phyloP scores from a whole-genome alignment of 30 jellyfish, hydroid and myxozoan species.

The Sanderia malayensis region DNA sequence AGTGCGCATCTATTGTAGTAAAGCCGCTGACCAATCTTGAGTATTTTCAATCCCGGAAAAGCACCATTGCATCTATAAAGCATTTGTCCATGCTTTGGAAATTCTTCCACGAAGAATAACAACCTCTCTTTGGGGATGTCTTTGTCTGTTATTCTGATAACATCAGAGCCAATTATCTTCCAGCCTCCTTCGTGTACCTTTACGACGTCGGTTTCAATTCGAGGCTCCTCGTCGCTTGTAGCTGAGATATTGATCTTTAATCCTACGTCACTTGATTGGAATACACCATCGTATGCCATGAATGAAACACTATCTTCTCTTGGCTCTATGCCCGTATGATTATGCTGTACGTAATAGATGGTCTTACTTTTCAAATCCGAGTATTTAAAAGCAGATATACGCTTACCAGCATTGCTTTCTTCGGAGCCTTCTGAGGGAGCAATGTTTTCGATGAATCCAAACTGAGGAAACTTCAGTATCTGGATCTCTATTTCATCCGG shows the following conservation, averaged over 20 bases:
- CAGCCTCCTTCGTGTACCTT: conserved; percentile 66
- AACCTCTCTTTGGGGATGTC: conserved; percentile 44
- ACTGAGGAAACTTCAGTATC: conserved; percentile 23
- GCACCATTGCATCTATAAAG: conserved; percentile 45
- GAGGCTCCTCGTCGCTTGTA: conserved; percentile 37
- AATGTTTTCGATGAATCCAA: conserved; percentile 46
- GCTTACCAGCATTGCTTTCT: conserved; percentile 42
- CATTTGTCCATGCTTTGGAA: conserved; percentile 59
- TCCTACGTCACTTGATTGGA: conserved; percentile 22
- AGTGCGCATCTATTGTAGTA: conserved; percentile 28
- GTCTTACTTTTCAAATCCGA: conserved; percentile 17
- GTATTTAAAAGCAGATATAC: conserved; percentile 36
- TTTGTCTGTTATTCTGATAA: conserved; percentile 23
- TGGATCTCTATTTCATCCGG: conserved; percentile 16
- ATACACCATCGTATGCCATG: conserved; percentile 45
- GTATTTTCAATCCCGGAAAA: conserved; percentile 18
- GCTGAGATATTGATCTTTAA: conserved; percentile 27
- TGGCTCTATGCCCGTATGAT: conserved; percentile 54
- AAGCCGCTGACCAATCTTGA: neutral
- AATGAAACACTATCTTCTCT: neutral
- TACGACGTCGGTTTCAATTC: conserved; percentile 3
- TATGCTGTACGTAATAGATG: conserved; percentile 23
- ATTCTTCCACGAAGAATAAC: conserved; percentile 1
- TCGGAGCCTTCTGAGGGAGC: conserved; percentile 59
- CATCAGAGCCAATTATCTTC: conserved; percentile 24